Percentiles rank a stretch among this genome's conserved stretches.
phyloP scores from a whole-genome alignment of 2,888 invertebrate genomes.

The Oxycera nigricornis region DNA sequence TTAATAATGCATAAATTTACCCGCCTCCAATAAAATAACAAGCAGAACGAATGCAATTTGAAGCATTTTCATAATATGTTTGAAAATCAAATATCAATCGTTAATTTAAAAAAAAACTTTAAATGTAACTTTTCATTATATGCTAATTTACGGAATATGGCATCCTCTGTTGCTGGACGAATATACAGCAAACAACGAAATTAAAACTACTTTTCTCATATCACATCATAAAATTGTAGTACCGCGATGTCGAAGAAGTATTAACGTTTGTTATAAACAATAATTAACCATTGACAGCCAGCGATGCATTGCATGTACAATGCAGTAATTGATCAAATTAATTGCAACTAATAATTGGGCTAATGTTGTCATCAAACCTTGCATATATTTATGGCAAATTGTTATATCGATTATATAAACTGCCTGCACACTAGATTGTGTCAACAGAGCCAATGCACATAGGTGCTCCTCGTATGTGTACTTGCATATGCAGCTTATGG shows the following conservation, averaged over 20 bases:
- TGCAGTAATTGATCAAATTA: constrained; percentile 35
- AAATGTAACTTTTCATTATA: too few species aligned
- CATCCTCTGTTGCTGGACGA: neutral
- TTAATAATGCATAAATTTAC: too few species aligned
- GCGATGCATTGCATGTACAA: constrained; percentile 11
- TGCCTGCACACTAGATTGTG: neutral
- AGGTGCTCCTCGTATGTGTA: neutral
- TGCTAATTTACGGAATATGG: too few species aligned
- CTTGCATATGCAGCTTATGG: neutral
- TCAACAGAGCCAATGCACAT: neutral
- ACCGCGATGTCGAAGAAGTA: neutral
- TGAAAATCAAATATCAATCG: too few species aligned
- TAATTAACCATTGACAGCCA: constrained; percentile 29
- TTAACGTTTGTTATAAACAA: constrained; percentile 21
- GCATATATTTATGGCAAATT: constrained; percentile 8
- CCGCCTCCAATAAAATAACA: too few species aligned
- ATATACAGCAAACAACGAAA: neutral
- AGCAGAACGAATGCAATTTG: too few species aligned
- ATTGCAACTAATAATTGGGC: constrained; percentile 38
- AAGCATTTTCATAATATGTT: too few species aligned
- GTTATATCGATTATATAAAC: neutral
- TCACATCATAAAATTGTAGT: too few species aligned
- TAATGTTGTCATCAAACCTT: constrained; percentile 31
- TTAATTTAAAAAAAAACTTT: too few species aligned
- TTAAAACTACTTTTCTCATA: neutral